Base-by-base conservation (phyloP, 2,888 invertebrate species). In the Diplazon laetatorius region DNA sequence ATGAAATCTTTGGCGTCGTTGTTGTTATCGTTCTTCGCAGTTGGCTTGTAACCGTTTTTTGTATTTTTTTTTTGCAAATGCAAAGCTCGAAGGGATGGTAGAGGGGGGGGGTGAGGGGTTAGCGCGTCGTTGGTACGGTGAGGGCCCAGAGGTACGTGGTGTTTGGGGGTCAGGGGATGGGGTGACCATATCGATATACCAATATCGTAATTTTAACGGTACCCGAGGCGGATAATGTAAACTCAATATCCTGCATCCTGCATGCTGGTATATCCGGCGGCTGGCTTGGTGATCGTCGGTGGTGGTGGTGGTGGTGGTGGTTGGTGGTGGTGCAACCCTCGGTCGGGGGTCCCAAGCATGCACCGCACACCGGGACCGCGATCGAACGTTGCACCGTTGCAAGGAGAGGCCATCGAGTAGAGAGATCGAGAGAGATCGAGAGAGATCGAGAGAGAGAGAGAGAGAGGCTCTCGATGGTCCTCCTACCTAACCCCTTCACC, bases 141-240 rank as follows among this genome's bases (percentile, higher is more conserved):
- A 76, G 68, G 76, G 71, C 74, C 78, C 44, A 25, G 74, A 62
- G 78, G 57, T 55, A 66, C 66, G 62, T 44, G n/a, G n/a, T n/a
- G n/a, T n/a, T n/a, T n/a, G n/a, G n/a, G n/a, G n/a, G n/a, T n/a
- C n/a, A n/a, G n/a, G n/a, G n/a, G n/a, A n/a, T n/a, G n/a, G 22
- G 52, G 55, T 5, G 62, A 78, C 84, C 82, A 85, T 87, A 87
- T 86, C 87, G 87, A 86, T 85, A 82, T 82, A 84, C 82, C 87
- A 82, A 81, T 82, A 82, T 82, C 86, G 86, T 87, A 87, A 87
- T 87, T 87, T 85, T 85, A 86, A 87, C 85, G 84, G 82, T 79
- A 81, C 75, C 79, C 74, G 78, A 81, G 79, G 83, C 81, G 80
- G 84, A 83, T 86, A 85, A 87, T 86, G 86, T 83, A 84, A 86